Evolutionary conservation across 1,140 invertebrate genomes (phyloP), one percentile per base, ranked within the genome.

Genomic region (Nasonia vitripennis): DNA sequence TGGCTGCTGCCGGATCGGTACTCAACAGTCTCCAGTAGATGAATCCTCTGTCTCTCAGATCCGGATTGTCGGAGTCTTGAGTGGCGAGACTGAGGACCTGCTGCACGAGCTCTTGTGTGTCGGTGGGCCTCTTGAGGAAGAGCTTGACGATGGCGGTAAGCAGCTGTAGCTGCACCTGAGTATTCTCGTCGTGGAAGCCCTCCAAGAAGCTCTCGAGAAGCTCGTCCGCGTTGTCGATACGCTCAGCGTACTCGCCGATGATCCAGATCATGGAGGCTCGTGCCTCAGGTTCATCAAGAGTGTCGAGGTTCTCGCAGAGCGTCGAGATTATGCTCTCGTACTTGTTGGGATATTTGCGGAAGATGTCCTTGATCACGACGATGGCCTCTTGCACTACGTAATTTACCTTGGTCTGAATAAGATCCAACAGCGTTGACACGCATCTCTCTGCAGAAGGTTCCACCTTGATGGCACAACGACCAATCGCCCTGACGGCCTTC

Each of bases 191-290:
- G 88, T 99, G 98, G 94, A 99, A 99, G n/a, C 99, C 99, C 94
- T 99, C 99, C 2, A 99, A 94, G 94, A 99, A 99, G 89, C 98
- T 99, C 91, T 99, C 99, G 5, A 99, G 93, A 17, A 99, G 94
- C 92, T 99, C 99, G 91, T 99, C 99, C 14, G 99, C 99, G 93
- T 99, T 99, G 92, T 99, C 99, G 89, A 99, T 99, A 88, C 99
- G 95, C 91, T 99, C 99, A 0, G 99, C 99, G 93, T 99, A 99
- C 92, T 98, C 97, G 87, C 99, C 99, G 92, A 99, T 99, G 87
- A 99, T 99, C 99, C 99, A 99, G 87, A 99, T 99, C 99, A 99
- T 99, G 0, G 98, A 99, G 14, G 99, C 99, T 89, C 99, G 95
- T 0, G 99, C 99, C 94, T 99, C 99, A 0, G 99, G 99, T 91